Evolutionary conservation across 2,797 vertebrate genomes (phyloP), one percentile per base, ranked within the genome.

Genomic region (Acanthornis magna): DNA sequence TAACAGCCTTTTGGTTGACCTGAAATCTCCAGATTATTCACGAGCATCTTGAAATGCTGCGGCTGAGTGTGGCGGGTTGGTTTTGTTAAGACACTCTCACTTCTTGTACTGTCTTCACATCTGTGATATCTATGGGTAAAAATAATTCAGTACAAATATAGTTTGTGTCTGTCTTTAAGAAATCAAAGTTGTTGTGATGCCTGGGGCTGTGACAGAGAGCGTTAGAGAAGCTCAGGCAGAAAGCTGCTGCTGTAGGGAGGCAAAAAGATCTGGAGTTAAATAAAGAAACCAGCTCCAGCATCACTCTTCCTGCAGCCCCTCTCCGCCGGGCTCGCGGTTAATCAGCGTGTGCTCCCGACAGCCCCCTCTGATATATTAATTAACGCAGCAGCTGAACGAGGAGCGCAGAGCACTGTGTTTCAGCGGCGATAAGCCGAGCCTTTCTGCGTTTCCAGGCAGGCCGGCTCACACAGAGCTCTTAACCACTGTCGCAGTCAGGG

Each of bases 141-240:
- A 93, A 93, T 85, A 91, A 89, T 74, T n/a, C 91, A 78, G 53
- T 57, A 54, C 82, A 88, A 95, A 93, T 43, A 74, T 7, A 66
- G 76, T 93, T 85, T 77, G 67, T 43, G 26, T 91, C 67, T 91
- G 62, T 61, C 91, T 93, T 95, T 91, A 91, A 86, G 81, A 66
- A 95, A 93, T 63, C 57, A 77, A 93, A 88, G 91, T 78, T 68
- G 85, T 61, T 91, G 78, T 58, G 71, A 42, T 61, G 88, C 90
- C 89, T 42, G 71, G 42, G 81, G 91, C 81, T 72, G 78, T 50
- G 86, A 73, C n/a, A 73, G 81, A 51, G 74, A 60, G 53, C 23
- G 5, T 63, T 67, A 81, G 65, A 87, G 85, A 80, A 77, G 79
- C 1, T 2, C 77, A 62, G 57, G 38, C 61, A 84, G 76, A 88